Percentiles rank a stretch among this genome's conserved stretches.
phyloP scores from a whole-genome alignment of 2,888 invertebrate species.

The Tachina lurida region DNA sequence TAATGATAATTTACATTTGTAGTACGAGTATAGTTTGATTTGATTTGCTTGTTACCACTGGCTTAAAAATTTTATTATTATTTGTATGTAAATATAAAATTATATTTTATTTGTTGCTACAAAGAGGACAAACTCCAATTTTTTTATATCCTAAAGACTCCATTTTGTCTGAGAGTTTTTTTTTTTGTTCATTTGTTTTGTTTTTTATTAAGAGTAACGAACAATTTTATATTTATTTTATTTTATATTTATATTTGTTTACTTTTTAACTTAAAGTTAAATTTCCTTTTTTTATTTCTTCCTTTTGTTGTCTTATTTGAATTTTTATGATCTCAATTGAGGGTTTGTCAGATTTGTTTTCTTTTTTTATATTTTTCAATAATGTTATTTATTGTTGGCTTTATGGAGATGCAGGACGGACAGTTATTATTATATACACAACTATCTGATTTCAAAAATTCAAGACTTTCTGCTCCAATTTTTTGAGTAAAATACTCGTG shows the following conservation, averaged over 20 bases:
- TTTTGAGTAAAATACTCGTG: neutral
- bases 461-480: no score
- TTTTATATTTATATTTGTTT: slow-evolving; percentile 63
- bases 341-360: slow-evolving; percentile 29
- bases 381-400: slow-evolving; percentile 32
- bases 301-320: slow-evolving; percentile 2
- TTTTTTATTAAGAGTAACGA: slow-evolving; percentile 16
- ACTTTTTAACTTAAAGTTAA: slow-evolving; percentile 37
- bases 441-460: slow-evolving; percentile 32
- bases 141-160: slow-evolving; percentile 46
- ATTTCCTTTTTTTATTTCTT: slow-evolving; percentile 15
- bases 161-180: slow-evolving; percentile 51
- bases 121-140: neutral
- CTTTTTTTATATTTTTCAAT: slow-evolving; percentile 7
- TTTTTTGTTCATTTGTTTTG: slow-evolving; percentile 1
- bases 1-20: slow-evolving; percentile 6
- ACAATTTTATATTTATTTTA: slow-evolving; percentile 61
- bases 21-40: slow-evolving; percentile 38
- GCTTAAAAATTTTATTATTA: neutral
- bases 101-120: slow-evolving; percentile 11
- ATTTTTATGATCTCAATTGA: slow-evolving; percentile 48
- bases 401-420: slow-evolving; percentile 45
- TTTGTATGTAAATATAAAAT: neutral
- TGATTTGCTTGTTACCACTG: slow-evolving; percentile 18
- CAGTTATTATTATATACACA: slow-evolving; percentile 13